Percentiles rank a stretch among this genome's conserved stretches.
Conservation (phyloP, 2,888 invertebrate species). For the Cephalotes varians region DNA sequence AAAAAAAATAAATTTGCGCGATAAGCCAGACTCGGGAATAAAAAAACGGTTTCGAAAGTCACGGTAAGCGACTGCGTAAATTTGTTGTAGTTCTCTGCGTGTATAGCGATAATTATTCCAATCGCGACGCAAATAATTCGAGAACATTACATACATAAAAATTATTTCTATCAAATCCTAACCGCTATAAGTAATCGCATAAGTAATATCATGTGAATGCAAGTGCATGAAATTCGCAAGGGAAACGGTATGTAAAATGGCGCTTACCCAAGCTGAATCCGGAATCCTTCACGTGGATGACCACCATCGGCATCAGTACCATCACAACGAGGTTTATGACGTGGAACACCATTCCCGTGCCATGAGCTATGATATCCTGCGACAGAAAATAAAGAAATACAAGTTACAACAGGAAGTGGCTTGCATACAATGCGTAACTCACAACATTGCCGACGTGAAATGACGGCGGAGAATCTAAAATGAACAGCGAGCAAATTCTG, state of each 20-base stretch:
- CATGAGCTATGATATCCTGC: conserved; percentile 91
- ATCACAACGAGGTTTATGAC: conserved; percentile 92
- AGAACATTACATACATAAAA: conserved; percentile 24
- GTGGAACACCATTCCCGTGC: conserved; percentile 91
- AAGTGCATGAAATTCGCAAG: conserved; percentile 42
- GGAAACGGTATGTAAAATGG: conserved; percentile 76
- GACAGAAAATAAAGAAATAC: conserved; percentile 78
- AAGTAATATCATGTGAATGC: conserved; percentile 42
- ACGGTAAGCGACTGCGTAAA: conserved; percentile 15
- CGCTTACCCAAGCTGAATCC: conserved; percentile 93
- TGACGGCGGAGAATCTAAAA: neutral
- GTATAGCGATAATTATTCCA: conserved; percentile 13
- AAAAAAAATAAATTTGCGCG: conserved; percentile 25
- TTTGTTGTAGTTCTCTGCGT: neutral
- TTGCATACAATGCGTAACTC: conserved; percentile 50
- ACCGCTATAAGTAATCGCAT: conserved; percentile 1
- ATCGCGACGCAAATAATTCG: conserved; percentile 10
- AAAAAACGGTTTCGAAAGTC: neutral
- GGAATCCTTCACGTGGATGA: conserved; percentile 91
- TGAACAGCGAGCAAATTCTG: neutral
- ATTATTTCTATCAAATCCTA: conserved; percentile 12
- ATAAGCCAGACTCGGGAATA: conserved; percentile 27
- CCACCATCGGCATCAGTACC: conserved; percentile 92
- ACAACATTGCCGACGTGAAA: conserved; percentile 3
- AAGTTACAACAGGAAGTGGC: conserved; percentile 73